A percentile compares a stretch with the other conserved stretches of the same genome.
phyloP scores from a whole-genome alignment of 2,113 vertebrate species.

The Rissa tridactyla region DNA sequence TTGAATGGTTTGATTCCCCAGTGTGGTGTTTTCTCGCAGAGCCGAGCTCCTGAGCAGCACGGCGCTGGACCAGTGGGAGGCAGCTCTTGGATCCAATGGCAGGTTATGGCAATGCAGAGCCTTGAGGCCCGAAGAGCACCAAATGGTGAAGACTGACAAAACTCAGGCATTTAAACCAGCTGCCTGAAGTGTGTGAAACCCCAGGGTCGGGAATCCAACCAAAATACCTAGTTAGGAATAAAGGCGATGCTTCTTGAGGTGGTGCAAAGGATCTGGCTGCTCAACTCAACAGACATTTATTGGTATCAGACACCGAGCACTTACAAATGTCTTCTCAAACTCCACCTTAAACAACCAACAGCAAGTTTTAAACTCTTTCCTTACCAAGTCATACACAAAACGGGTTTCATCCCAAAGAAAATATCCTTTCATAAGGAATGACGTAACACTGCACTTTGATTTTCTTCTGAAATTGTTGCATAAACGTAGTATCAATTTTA shows the following conservation, averaged over 20 bases:
- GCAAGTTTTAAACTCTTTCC: neutral
- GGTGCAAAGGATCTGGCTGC: neutral
- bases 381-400: neutral
- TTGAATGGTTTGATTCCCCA: neutral
- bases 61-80: fast-evolving
- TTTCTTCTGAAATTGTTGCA: neutral
- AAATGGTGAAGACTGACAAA: neutral
- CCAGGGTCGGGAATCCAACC: neutral
- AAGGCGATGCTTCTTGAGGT: neutral
- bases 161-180: neutral
- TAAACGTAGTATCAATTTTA: neutral
- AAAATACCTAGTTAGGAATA: neutral
- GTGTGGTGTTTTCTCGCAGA: neutral
- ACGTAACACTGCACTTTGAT: fast-evolving
- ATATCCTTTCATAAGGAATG: neutral
- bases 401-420: neutral
- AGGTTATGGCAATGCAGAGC: neutral
- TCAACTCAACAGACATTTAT: neutral
- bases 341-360: neutral
- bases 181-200: neutral
- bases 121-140: neutral
- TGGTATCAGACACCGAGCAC: fast-evolving
- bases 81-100: neutral
- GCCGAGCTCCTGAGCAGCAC: neutral
- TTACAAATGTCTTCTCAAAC: neutral